Conservation (phyloP, 2,888 invertebrate species). For the Thymelicus sylvestris region DNA sequence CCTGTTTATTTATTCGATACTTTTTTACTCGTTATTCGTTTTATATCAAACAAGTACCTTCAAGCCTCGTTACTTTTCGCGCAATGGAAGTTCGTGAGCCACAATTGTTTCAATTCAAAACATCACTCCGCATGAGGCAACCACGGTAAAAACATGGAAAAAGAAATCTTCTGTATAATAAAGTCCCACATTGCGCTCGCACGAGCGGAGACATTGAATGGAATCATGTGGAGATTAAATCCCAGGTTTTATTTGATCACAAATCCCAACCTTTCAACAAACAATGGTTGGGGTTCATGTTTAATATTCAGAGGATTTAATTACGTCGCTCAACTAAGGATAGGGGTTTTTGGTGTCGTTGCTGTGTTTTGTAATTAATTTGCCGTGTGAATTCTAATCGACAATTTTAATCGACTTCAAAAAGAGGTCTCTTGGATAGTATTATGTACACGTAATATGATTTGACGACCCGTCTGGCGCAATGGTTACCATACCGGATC, state of each 20-base stretch:
- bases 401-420: background rate
- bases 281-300: conserved; percentile 11
- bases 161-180: conserved; percentile 30
- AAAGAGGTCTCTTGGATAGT: background rate
- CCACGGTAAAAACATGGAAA: conserved; percentile 30
- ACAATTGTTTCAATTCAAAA: conserved; percentile 37
- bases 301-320: conserved; percentile 22
- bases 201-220: conserved; percentile 22
- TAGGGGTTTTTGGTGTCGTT: background rate
- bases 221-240: conserved; percentile 28
- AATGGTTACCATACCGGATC: no score
- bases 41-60: background rate
- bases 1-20: no score
- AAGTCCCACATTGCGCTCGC: conserved; percentile 13
- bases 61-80: conserved; percentile 7
- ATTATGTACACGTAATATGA: no score
- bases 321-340: conserved; percentile 18
- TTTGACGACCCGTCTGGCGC: no score
- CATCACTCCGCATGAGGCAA: conserved; percentile 30
- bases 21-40: background rate
- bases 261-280: conserved; percentile 24
- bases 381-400: conserved; percentile 6
- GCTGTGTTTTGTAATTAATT: conserved; percentile 3
- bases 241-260: conserved; percentile 29
- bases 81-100: conserved; percentile 33